phyloP scores from a whole-genome alignment of 2,888 invertebrate genomes.

The Eupithecia insigniata region DNA sequence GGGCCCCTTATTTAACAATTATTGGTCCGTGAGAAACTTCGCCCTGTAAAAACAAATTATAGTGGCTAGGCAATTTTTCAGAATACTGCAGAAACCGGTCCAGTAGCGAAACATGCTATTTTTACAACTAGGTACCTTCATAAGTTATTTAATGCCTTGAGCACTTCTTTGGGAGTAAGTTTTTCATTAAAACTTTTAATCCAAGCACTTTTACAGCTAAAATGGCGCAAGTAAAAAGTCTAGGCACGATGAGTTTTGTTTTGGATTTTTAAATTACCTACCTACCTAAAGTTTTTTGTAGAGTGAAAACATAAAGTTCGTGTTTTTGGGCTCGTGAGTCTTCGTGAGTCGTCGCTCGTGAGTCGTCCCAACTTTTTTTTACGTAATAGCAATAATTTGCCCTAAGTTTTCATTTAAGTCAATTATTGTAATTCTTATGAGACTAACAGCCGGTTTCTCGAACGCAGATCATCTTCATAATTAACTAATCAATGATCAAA shows the following conservation, averaged over 20 bases:
- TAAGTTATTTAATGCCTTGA: conserved; percentile 6
- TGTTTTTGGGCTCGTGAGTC: background rate
- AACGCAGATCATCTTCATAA: too few relatives aligned
- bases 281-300: background rate
- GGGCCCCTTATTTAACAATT: too few relatives aligned
- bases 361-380: too few relatives aligned
- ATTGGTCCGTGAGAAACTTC: too few relatives aligned
- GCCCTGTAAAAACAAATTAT: background rate
- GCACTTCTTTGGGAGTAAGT: conserved; percentile 13
- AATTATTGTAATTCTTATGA: too few relatives aligned
- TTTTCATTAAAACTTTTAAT: conserved; percentile 16
- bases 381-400: too few relatives aligned
- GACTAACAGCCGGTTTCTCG: too few relatives aligned
- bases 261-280: background rate
- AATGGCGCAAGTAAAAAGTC: conserved; percentile 5
- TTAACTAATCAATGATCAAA: too few relatives aligned
- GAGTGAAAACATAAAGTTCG: background rate
- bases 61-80: background rate
- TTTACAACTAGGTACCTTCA: conserved; percentile 2
- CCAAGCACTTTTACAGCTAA: conserved; percentile 6
- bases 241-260: conserved; percentile 1
- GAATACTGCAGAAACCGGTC: background rate
- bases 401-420: too few relatives aligned
- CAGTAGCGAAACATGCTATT: background rate
- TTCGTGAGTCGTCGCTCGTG: too few relatives aligned